Evolutionary conservation across 2,888 invertebrate species (phyloP), one percentile per base, ranked within the genome.

Genomic region (Latrodectus hesperus): DNA sequence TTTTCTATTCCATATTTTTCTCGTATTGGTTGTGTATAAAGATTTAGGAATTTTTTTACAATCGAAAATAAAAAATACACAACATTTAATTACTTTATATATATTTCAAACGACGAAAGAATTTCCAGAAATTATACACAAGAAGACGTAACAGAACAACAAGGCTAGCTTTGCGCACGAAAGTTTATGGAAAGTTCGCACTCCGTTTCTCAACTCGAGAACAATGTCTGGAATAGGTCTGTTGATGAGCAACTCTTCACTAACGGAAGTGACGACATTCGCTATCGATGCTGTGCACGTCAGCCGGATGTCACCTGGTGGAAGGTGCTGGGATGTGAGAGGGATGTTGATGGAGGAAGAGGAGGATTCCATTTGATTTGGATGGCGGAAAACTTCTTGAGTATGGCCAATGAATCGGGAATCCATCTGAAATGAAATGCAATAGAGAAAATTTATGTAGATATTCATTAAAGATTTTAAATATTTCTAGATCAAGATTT

Each of bases 331-430:
- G 51, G 77, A 77, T 8, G 73, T 65, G n/a, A 73, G 67, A 5
- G 81, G 81, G 26, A 82, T 67, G 60, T 74, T 82, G 9, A 82
- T 49, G 14, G 65, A 82, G 2, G 81, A 52, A 16, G 73, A 82
- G 5, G 81, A 82, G 5, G 81, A 82, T 12, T 82, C 81, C n/a
- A 82, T 16, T 17, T 74, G 64, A 52, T 82, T 74, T n/a, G 81
- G 71, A 55, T 82, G 81, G 9, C 81, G 73, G 9, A 74, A 38
- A 67, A 82, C 67, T 67, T 82, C 67, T 51, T 77, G 77, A 38
- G 51, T 52, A 6, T 11, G 53, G 12, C 68, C 68, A 9, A 78
- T 52, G 11, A 38, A 51, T n/a, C 78, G 68, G 5, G 78, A 68
- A n/a, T 78, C 78, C 78, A 78, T 70, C 78, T 78, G 14, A 53